Base-by-base conservation (phyloP, 2,888 invertebrate genomes). In the Lypha dubia region DNA sequence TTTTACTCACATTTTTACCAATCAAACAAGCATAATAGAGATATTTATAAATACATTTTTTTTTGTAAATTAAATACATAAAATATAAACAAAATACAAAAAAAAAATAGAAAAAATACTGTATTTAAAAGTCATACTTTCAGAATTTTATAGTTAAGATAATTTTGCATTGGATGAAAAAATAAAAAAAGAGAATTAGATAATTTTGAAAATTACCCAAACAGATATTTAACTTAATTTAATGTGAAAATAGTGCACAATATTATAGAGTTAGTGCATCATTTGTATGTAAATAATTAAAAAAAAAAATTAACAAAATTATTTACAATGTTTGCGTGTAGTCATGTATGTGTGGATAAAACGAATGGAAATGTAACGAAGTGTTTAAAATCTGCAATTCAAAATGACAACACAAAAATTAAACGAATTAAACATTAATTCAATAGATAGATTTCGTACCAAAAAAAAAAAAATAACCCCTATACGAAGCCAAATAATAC, bases 11-110 rank as follows among this genome's bases (percentile, higher is more conserved):
- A 91, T 90, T 90, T 90, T 87, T 89, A 91, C 91, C 91, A 90
- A 90, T 91, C 90, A 90, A 91, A 91, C 90, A 90, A 90, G 91
- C 90, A 91, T 89, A 90, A 90, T 81, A 81, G 89, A 90, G 91
- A 91, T 90, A 89, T 86, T 68, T 62, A 74, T 74, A 17, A 65
- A 71, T 87, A 65, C 84, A 71, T 60, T 67, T 86, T 75, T 68
- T 79, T 83, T 70, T 82, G 68, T 53, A 79, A 70, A 83, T 86
- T 86, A 83, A 73, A 88, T 86, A 86, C 81, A 87, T 87, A 89
- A 88, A 76, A 90, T 86, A 87, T 86, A 89, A 87, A 86, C 76
- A 87, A 87, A 88, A 88, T 87, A 88, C 84, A 75, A 86, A 88
- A 85, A 85, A 88, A 85, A 84, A 83, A 84, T 60, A 60, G 67